Evolutionary conservation across 2,113 vertebrate species (phyloP), one percentile per base, ranked within the genome.

Genomic region (Argyrosomus japonicus): DNA sequence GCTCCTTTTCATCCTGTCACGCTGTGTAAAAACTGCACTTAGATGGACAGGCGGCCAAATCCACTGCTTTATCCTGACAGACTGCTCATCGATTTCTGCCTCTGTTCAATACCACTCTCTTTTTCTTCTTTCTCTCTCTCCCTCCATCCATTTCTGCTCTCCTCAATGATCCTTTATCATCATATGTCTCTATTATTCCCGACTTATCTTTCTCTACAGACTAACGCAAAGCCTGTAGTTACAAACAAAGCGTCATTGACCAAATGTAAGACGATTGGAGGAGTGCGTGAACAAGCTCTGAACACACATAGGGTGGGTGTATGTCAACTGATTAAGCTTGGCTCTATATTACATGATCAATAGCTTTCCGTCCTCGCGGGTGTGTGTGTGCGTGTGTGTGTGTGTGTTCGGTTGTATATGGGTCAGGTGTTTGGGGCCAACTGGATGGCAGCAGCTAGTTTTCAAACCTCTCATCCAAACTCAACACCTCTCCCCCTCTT

Each of bases 41-140:
- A 1, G 74, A 70, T 6, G 11, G 47, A 82, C 57, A 8, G 23
- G 48, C 29, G 60, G 12, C 40, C 83, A 56, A 77, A 75, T 79
- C 79, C 83, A 60, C 76, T 23, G 57, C 62, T 21, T 86, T 70
- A 65, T 76, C 61, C 81, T 67, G 71, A 88, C 81, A 79, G 68
- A 57, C 36, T 36, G 62, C 63, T 54, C 53, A 87, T 83, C 23
- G 51, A 87, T 87, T 45, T 32, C 48, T 67, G 65, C 72, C 60
- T 78, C 74, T n/a, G 63, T 62, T 90, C 87, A 87, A 89, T 62
- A 75, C 47, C 75, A 62, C 84, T 90, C 64, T 78, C 13, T 80
- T 56, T 80, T 61, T 48, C 48, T 75, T 51, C 63, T 56, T 56
- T 57, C 45, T 54, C 21, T 18, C 73, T 25, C 54, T 21, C 61